Percentiles rank a stretch among this genome's conserved stretches.
These are phyloP conservation scores for Elegia similella DNA, from an alignment of 2,888 invertebrate genomes.

Conservation along the genomic window DNA sequence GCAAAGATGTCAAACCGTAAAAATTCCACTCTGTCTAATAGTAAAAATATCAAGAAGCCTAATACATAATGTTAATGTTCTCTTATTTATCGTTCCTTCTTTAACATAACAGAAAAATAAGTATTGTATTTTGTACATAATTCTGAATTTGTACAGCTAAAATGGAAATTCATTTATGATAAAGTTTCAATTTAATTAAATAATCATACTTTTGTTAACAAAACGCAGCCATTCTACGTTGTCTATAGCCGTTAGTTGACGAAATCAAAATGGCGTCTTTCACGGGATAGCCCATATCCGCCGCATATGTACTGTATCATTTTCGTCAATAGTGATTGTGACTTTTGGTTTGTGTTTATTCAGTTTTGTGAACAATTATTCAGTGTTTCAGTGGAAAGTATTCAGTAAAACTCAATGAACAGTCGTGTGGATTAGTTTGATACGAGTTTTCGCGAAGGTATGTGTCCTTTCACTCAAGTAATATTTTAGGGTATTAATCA, in stretches of 20 bases:
- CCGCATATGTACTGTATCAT: constrained; percentile 64
- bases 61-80: too few species aligned
- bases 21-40: too few species aligned
- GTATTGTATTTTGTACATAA: too few species aligned
- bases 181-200: too few species aligned
- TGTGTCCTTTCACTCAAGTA: constrained; percentile 76
- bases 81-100: too few species aligned
- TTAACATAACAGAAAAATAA: too few species aligned
- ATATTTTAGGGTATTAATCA: constrained; percentile 56
- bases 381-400: constrained; percentile 53
- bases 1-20: too few species aligned
- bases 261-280: constrained; percentile 81
- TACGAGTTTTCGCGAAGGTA: constrained; percentile 63
- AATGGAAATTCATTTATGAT: too few species aligned
- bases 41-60: too few species aligned
- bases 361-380: constrained; percentile 60
- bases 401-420: constrained; percentile 38
- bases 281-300: constrained; percentile 72
- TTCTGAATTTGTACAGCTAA: too few species aligned
- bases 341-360: constrained; percentile 55
- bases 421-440: constrained; percentile 41
- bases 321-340: constrained; percentile 53
- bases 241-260: constrained; percentile 73
- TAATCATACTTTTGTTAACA: constrained; percentile 23
- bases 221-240: constrained; percentile 44